Conservation (phyloP, 2,797 vertebrate genomes). For the Macroramphosus scolopax region DNA sequence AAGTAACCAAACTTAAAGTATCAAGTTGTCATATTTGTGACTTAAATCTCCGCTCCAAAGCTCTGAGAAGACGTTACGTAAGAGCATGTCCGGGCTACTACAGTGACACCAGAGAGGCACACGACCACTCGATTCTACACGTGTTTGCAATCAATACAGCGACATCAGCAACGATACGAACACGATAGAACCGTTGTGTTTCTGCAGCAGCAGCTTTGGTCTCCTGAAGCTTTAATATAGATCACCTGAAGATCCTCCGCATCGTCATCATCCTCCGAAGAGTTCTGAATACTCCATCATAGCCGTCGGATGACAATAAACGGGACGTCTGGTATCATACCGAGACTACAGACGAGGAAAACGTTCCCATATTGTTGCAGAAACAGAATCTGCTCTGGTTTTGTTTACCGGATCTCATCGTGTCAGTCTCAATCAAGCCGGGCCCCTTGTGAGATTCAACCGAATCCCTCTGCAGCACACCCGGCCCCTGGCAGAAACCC, state of each 20-base stretch:
- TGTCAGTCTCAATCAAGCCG: constrained; percentile 46
- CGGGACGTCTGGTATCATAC: constrained; percentile 4
- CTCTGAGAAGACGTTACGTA: too few species aligned
- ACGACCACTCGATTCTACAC: too few species aligned
- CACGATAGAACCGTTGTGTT: too few species aligned
- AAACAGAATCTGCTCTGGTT: constrained; percentile 24
- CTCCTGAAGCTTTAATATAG: too few species aligned
- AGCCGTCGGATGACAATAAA: constrained; percentile 2
- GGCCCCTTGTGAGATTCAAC: constrained; percentile 20
- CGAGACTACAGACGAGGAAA: constrained; percentile 10
- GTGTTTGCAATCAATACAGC: too few species aligned
- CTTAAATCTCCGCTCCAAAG: too few species aligned
- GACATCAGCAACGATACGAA: too few species aligned
- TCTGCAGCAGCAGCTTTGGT: constrained; percentile 30
- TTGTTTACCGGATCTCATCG: constrained; percentile 46
- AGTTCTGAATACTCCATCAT: constrained; percentile 8
- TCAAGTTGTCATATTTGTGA: too few species aligned
- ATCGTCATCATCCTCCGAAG: constrained; percentile 4
- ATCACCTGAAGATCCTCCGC: constrained; percentile 23
- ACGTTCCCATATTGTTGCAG: constrained; percentile 1
- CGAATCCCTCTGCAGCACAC: constrained; percentile 13
- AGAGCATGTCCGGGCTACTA: too few species aligned
- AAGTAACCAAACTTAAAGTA: too few species aligned
- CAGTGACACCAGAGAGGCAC: too few species aligned
- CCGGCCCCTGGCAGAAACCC: constrained; percentile 26